Evolutionary conservation across 2,888 invertebrate genomes (phyloP).

Genomic region (Cryptops parisi): DNA sequence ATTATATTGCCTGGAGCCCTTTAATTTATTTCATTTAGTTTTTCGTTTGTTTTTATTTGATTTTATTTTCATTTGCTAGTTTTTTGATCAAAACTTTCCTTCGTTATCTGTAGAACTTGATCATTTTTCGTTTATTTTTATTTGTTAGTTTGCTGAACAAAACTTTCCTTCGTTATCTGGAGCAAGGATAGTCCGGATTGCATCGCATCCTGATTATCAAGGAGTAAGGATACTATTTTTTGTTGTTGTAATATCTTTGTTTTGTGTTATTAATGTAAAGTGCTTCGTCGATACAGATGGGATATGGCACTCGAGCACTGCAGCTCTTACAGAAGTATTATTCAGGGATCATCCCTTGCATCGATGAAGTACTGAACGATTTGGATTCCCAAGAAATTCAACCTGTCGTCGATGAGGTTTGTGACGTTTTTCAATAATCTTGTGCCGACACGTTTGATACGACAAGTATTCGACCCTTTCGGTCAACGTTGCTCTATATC

Average conservation of each 20-base stretch:
- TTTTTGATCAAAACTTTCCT: slow-evolving; percentile 86
- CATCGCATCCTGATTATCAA: slow-evolving; percentile 96
- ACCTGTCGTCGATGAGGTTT: slow-evolving; percentile 29
- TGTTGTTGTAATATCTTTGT: no score
- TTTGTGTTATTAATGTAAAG: background rate
- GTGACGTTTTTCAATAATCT: no score
- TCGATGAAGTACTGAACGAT: slow-evolving; percentile 42
- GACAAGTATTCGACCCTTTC: no score
- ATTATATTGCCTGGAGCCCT: no score
- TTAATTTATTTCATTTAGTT: no score
- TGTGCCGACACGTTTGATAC: no score
- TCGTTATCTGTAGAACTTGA: slow-evolving; percentile 30
- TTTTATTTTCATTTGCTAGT: slow-evolving; percentile 44
- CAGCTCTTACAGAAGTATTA: slow-evolving; percentile 77
- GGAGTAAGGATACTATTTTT: slow-evolving; percentile 51
- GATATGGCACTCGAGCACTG: slow-evolving; percentile 83
- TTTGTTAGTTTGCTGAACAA: slow-evolving; percentile 68
- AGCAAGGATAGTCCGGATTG: slow-evolving; percentile 85
- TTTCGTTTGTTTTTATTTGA: no score
- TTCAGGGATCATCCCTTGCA: slow-evolving; percentile 55
- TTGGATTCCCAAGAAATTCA: slow-evolving; percentile 36
- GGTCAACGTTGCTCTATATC: no score
- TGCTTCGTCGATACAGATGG: slow-evolving; percentile 55
- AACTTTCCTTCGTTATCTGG: slow-evolving; percentile 84
- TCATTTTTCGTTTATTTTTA: slow-evolving; percentile 1